Evolutionary conservation across 35 echinoderm and acorn worm genomes (phyloP), one percentile per base, ranked within the genome.

Genomic region (Holothuria glaberrima): DNA sequence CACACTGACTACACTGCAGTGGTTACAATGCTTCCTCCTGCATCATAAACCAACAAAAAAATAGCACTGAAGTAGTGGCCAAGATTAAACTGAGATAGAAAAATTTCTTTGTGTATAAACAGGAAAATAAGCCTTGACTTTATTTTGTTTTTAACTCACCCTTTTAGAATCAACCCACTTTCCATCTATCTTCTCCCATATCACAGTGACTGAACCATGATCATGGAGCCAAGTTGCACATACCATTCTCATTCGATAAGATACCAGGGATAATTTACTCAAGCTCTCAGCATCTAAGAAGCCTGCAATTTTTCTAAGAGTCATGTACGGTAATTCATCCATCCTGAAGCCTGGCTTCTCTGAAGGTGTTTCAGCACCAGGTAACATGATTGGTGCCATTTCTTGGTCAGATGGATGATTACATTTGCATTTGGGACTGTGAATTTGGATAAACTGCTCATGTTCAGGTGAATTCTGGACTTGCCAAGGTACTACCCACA

Each of bases 151-250:
- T 54, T 54, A 12, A 54, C 90, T 61, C 56, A 92, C 90, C 82
- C 71, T 92, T 56, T 92, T 67, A 44, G 90, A 56, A 52, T 73
- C 80, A 30, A 86, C 79, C 90, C 90, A 92, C 17, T 68, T 86
- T 48, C 71, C 90, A 31, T 92, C 81, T 10, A 19, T 67, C 22
- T 86, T 92, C 50, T 92, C 90, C 90, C 90, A 92, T 25, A 33
- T 33, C 18, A 86, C 33, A 3, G 80, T 31, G 24, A 92, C 90
- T 54, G 59, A 34, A 36, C 90, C 90, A 12, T 70, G 16, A 32
- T 86, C 68, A 29, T 75, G 90, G 9, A 92, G 69, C 67, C 85
- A 31, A 26, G 28, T 69, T 58, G 81, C 80, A 75, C 90, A 86
- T 9, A 86, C 65, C 54, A 58, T 26, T 56, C 90, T 83, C 65